A percentile compares a stretch with the other conserved stretches of the same genome.
These are phyloP conservation scores for Patella ulyssiponensis DNA, from an alignment of 2,888 invertebrate genomes.

Conservation along the genomic window DNA sequence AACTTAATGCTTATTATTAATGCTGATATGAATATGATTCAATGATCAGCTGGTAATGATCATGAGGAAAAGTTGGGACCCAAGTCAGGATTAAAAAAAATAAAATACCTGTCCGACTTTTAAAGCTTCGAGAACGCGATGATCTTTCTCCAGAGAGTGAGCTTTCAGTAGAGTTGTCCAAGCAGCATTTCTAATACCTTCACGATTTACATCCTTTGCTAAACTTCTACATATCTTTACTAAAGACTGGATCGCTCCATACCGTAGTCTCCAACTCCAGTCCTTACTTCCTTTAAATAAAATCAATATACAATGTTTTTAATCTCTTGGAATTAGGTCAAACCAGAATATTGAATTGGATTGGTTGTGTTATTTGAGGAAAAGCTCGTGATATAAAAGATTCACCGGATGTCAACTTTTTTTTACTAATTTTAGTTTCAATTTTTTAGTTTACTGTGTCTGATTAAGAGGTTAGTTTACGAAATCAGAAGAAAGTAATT, in stretches of 20 bases:
- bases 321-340: too few species aligned
- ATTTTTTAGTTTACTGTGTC: too few species aligned
- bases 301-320: not conserved
- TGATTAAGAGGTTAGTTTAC: too few species aligned
- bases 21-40: not conserved
- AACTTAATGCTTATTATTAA: too few species aligned
- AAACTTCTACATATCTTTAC: conserved; percentile 65
- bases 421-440: too few species aligned
- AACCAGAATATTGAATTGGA: too few species aligned
- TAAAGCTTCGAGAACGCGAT: conserved; percentile 67
- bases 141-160: conserved; percentile 65
- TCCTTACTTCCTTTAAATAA: conserved; percentile 58
- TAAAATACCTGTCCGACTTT: conserved; percentile 68
- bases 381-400: too few species aligned
- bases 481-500: too few species aligned
- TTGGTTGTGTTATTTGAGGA: too few species aligned
- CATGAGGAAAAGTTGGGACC: conserved; percentile 13
- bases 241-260: conserved; percentile 66
- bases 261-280: conserved; percentile 71
- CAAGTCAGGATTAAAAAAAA: not conserved
- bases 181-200: conserved; percentile 64
- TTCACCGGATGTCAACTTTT: too few species aligned
- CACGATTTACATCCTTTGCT: conserved; percentile 56
- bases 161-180: conserved; percentile 66
- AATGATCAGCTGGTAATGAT: too few species aligned